Percentiles rank a stretch among this genome's conserved stretches.
Conservation (phyloP, 1,140 invertebrate species). For the Chionoecetes opilio region DNA sequence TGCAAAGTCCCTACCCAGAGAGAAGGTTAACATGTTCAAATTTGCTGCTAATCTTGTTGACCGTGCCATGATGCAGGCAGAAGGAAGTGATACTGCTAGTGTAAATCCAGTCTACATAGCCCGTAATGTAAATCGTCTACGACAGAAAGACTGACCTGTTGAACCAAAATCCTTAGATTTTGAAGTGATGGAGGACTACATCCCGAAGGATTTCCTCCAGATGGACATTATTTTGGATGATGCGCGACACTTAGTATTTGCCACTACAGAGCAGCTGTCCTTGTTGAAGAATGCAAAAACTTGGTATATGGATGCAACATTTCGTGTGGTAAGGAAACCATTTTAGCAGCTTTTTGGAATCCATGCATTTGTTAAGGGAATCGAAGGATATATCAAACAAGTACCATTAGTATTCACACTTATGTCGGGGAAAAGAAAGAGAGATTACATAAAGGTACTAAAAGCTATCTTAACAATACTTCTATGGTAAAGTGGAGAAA, state of each 20-base stretch:
- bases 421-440: not conserved
- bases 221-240: constrained; percentile 21
- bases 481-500: not conserved
- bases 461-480: not conserved
- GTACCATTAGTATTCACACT: not conserved
- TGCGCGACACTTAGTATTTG: constrained; percentile 38
- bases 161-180: constrained; percentile 29
- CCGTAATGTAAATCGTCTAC: not conserved
- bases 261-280: not conserved
- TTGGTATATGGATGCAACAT: constrained; percentile 45
- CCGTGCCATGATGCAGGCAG: too few relatives aligned
- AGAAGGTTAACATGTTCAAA: constrained; percentile 7
- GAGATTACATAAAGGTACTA: not conserved
- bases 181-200: not conserved
- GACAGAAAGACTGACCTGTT: constrained; percentile 11
- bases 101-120: constrained; percentile 17
- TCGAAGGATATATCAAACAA: constrained; percentile 36
- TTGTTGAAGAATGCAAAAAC: constrained; percentile 43
- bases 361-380: constrained; percentile 49
- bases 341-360: constrained; percentile 9
- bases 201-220: constrained; percentile 45
- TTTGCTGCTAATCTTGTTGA: constrained; percentile 32
- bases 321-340: not conserved
- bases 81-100: constrained; percentile 23
- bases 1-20: constrained; percentile 32